Base-by-base conservation (phyloP, 2,888 invertebrate species). In the Diadegma fenestrale region DNA sequence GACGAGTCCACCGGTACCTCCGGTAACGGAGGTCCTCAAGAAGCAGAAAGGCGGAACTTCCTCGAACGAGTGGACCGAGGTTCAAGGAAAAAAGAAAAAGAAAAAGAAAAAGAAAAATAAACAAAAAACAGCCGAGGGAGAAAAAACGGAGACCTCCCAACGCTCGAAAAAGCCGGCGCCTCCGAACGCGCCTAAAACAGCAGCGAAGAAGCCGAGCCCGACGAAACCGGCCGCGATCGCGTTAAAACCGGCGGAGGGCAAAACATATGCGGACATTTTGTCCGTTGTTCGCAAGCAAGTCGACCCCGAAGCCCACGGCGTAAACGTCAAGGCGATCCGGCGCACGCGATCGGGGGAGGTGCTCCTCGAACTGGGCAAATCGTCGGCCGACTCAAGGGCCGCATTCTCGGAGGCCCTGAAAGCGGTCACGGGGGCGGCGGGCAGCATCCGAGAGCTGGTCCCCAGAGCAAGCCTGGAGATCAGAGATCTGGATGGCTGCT, bases 251-350 rank as follows among this genome's bases (percentile, higher is more conserved):
- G 58, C 78, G 26, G 78, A 19, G 30, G 82, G 72, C 5, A 71
- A 48, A 48, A 71, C 45, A 22, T 82, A 63, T 45, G 82, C 77
- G 61, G 77, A 78, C 8, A 43, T 78, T 17, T 41, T 78, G 0
- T 30, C 66, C 45, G 19, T 19, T 26, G 76, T 77, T 19, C 43
- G 58, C 41, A 45, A 45, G 3, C 3, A 3, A 14, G 45, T 45
- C 45, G 3, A 45, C 14, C 45, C 45, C 3, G 45, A 45, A 14
- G 14, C 45, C 45, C 14, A 14, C 12, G 45, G 45, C 14, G 45
- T 45, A 12, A 14, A 14, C 12, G 14, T 45, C 45, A 45, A 14
- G 14, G 14, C 12, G 12, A 3, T 45, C 45, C 45, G 45, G 3
- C 10, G 45, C 45, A 45, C 45, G 14, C 10, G 45, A 45, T 12